Conservation (phyloP, 37 sponge, comb jelly and placozoan genomes). For the Halichondria panicea region DNA sequence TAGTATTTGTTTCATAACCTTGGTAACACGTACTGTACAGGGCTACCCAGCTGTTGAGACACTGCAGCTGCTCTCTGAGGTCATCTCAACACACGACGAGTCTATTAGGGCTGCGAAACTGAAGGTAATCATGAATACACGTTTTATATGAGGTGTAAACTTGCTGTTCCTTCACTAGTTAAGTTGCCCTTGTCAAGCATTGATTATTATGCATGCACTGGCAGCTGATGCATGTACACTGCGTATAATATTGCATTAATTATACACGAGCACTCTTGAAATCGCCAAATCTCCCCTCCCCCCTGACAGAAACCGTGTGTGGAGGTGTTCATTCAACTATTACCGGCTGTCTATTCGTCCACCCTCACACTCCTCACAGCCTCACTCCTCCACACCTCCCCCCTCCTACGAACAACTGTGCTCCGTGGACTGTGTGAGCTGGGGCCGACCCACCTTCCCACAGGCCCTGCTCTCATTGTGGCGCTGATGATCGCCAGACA, state of each 20-base stretch:
- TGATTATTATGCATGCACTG: not conserved
- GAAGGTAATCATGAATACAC: slow-evolving; percentile 25
- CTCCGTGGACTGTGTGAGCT: slow-evolving; percentile 10
- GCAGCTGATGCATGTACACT: not conserved
- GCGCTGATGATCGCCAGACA: slow-evolving; percentile 36
- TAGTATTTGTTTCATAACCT: too few relatives aligned
- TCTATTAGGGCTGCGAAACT: not conserved
- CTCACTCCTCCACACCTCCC: not conserved
- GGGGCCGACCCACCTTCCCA: not conserved
- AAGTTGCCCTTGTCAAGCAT: not conserved
- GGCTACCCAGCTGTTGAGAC: slow-evolving; percentile 26
- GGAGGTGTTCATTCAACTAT: slow-evolving; percentile 12
- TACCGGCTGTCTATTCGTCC: not conserved
- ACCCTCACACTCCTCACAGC: slow-evolving; percentile 11
- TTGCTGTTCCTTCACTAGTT: not conserved
- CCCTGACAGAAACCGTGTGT: slow-evolving; percentile 21
- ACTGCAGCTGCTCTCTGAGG: slow-evolving; percentile 21
- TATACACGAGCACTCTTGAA: too few relatives aligned
- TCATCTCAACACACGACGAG: slow-evolving; percentile 17
- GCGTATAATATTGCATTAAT: too few relatives aligned
- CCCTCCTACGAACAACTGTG: slow-evolving; percentile 32
- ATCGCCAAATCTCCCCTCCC: slow-evolving; percentile 1
- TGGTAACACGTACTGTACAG: too few relatives aligned
- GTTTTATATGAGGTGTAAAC: too few relatives aligned
- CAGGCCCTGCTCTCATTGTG: slow-evolving; percentile 28